Conservation (phyloP, 2,888 invertebrate species). For the Xanthia togata region DNA sequence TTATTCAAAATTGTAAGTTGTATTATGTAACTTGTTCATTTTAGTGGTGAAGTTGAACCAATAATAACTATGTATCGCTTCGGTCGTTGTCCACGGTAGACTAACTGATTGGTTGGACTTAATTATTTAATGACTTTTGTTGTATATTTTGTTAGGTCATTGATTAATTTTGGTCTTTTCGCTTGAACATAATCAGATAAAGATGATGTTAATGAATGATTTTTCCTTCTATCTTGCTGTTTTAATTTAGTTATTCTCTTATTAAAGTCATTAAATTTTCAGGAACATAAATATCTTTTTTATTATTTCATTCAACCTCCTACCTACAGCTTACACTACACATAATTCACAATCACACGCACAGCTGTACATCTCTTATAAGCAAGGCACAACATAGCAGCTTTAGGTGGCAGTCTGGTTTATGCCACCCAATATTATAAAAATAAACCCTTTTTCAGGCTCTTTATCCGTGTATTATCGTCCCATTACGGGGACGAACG, state of each 20-base stretch:
- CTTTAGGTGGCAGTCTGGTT: neutral
- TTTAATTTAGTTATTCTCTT: slow-evolving; percentile 91
- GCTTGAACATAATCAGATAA: slow-evolving; percentile 87
- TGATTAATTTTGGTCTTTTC: slow-evolving; percentile 90
- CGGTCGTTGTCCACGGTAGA: slow-evolving; percentile 83
- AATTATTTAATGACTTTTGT: slow-evolving; percentile 91
- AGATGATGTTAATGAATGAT: slow-evolving; percentile 88
- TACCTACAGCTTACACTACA: neutral
- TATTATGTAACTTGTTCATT: slow-evolving; percentile 88
- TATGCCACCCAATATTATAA: neutral
- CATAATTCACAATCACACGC: neutral
- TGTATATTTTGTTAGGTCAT: slow-evolving; percentile 91
- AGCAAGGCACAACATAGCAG: neutral
- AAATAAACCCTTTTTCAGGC: neutral
- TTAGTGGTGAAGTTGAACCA: slow-evolving; percentile 85
- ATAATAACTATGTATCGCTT: slow-evolving; percentile 82
- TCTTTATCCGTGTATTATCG: too few species aligned
- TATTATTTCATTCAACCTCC: slow-evolving; percentile 62
- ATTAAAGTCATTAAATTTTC: slow-evolving; percentile 91
- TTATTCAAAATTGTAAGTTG: slow-evolving; percentile 90
- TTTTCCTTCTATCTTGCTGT: slow-evolving; percentile 90
- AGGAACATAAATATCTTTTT: slow-evolving; percentile 84
- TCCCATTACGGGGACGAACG: too few species aligned
- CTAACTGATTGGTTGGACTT: slow-evolving; percentile 87
- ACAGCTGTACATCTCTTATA: neutral